Conservation (phyloP, 2,888 invertebrate species). For the Gandaritis pyraliata region DNA sequence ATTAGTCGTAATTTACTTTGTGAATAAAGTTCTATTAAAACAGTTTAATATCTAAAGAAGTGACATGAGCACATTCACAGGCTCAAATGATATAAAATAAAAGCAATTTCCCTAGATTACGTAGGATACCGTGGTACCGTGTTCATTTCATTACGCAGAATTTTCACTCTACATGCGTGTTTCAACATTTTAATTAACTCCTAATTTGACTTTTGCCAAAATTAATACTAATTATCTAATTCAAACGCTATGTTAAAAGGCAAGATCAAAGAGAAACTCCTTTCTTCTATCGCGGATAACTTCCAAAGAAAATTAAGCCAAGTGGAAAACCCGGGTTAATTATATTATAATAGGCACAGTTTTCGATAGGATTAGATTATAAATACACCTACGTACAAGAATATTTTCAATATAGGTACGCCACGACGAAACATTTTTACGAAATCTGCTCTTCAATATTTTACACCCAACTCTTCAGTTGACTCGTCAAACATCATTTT, state of each 20-base stretch:
- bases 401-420: no score
- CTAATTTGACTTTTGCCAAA: constrained; percentile 50
- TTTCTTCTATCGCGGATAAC: constrained; percentile 53
- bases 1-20: no score
- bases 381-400: no score
- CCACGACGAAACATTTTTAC: no score
- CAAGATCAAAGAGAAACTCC: constrained; percentile 56
- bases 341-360: constrained; percentile 8
- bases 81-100: constrained; percentile 20
- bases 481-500: no score
- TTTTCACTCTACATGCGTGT: constrained; percentile 22
- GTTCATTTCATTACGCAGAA: constrained; percentile 28
- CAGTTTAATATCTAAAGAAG: constrained; percentile 6
- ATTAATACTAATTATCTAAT: constrained; percentile 61
- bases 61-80: constrained; percentile 7
- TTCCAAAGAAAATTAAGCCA: constrained; percentile 57
- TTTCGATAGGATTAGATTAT: background rate
- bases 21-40: no score
- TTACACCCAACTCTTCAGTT: no score
- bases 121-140: constrained; percentile 12
- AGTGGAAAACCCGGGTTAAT: constrained; percentile 47
- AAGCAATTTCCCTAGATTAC: constrained; percentile 32
- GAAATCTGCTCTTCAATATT: no score
- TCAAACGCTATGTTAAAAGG: constrained; percentile 55
- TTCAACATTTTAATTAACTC: constrained; percentile 55